These are phyloP conservation scores for Conopomorpha cramerella DNA, from an alignment of 1,140 invertebrate genomes.

Conservation along the genomic window DNA sequence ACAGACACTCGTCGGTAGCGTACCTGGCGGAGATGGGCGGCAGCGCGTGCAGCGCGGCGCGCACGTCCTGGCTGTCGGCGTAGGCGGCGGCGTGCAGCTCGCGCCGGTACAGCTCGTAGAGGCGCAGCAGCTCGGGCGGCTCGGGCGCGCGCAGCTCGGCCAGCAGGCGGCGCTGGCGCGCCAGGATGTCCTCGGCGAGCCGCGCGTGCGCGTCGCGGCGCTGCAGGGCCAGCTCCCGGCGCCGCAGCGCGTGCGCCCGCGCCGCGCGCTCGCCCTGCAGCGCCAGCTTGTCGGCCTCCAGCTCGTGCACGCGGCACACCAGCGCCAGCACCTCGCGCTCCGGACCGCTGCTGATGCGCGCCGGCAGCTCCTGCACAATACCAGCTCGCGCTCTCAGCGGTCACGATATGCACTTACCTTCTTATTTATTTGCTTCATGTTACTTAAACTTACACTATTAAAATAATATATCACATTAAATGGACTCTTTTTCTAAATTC, in stretches of 20 bases:
- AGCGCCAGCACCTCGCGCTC: constrained; percentile 84
- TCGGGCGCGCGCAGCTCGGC: constrained; percentile 70
- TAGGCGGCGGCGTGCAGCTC: constrained; percentile 79
- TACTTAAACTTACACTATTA: no score
- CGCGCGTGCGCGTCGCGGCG: constrained; percentile 83
- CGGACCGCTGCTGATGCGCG: constrained; percentile 80
- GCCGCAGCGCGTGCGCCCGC: constrained; percentile 81
- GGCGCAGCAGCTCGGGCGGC: constrained; percentile 78
- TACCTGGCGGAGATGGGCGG: constrained; percentile 47
- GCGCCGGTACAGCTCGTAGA: constrained; percentile 85
- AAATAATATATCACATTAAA: no score
- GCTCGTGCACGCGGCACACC: constrained; percentile 85
- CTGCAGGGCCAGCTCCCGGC: constrained; percentile 81
- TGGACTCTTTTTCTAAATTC: no score
- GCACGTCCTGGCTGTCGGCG: constrained; percentile 61
- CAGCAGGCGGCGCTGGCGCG: constrained; percentile 82
- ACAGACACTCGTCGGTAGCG: neutral
- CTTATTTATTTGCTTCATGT: no score
- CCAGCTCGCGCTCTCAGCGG: no score
- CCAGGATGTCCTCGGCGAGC: constrained; percentile 91
- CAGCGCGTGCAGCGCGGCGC: constrained; percentile 46
- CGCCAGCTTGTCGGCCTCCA: constrained; percentile 91
- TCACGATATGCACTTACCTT: no score
- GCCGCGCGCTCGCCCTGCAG: constrained; percentile 84
- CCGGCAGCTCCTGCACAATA: constrained; percentile 76